Evolutionary conservation across 2,797 vertebrate species (phyloP).

Genomic region (Melanitta fusca): DNA sequence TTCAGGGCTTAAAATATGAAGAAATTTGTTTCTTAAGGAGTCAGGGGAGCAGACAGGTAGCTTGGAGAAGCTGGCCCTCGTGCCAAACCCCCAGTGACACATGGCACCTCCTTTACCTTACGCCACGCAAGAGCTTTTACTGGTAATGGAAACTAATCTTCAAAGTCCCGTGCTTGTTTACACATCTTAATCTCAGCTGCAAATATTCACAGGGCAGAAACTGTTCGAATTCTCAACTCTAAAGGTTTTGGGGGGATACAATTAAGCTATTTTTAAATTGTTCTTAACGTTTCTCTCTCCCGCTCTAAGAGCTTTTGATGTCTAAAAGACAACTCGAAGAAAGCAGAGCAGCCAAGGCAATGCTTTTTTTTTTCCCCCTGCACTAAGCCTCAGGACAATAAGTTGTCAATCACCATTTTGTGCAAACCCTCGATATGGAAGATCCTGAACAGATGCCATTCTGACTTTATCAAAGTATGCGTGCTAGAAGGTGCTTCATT

Average conservation of each 20-base stretch:
- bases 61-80: not conserved
- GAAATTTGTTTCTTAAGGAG: not conserved
- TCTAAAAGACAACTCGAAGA: not conserved
- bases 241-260: slow-evolving; percentile 7
- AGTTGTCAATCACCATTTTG: not conserved
- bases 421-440: not conserved
- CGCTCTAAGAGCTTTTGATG: slow-evolving; percentile 6
- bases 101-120: not conserved
- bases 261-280: slow-evolving; percentile 32
- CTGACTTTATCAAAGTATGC: not conserved
- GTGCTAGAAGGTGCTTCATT: not conserved
- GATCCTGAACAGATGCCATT: not conserved
- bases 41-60: not conserved
- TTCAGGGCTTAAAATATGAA: not conserved
- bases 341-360: slow-evolving; percentile 20
- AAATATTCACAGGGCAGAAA: slow-evolving; percentile 35
- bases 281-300: slow-evolving; percentile 38
- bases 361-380: not conserved
- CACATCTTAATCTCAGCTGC: slow-evolving; percentile 25
- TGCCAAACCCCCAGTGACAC: not conserved
- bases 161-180: slow-evolving; percentile 19
- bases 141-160: slow-evolving; percentile 52
- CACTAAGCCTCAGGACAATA: slow-evolving; percentile 4
- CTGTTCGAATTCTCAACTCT: not conserved
- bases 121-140: not conserved